Evolutionary conservation across 2,888 invertebrate genomes (phyloP).

Genomic region (Drosophila meridiana): DNA sequence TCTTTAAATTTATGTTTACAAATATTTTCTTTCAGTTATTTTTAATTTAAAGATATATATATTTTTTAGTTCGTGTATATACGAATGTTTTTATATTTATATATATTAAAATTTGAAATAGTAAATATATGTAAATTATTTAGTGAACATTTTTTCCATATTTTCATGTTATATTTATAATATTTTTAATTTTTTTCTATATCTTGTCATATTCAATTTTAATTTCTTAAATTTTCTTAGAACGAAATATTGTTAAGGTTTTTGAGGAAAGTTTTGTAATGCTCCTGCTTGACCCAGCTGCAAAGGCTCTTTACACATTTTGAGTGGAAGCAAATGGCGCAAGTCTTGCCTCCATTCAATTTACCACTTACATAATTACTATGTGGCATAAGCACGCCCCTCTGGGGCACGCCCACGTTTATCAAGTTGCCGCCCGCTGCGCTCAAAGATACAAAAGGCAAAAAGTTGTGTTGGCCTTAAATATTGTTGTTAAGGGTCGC

Average conservation of each 20-base stretch:
- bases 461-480: slow-evolving; percentile 59
- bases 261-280: background rate
- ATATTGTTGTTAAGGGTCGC: slow-evolving; percentile 65
- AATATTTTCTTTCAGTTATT: too few species aligned
- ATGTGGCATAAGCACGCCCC: slow-evolving; percentile 34
- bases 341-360: slow-evolving; percentile 36
- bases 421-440: slow-evolving; percentile 51
- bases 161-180: too few species aligned
- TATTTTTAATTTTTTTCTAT: too few species aligned
- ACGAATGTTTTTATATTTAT: too few species aligned
- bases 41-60: too few species aligned
- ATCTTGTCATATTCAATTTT: background rate
- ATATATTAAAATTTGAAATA: too few species aligned
- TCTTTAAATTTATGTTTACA: too few species aligned
- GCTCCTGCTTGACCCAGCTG: background rate
- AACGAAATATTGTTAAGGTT: background rate
- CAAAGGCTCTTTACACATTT: background rate
- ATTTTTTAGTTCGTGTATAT: too few species aligned
- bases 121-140: too few species aligned
- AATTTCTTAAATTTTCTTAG: background rate
- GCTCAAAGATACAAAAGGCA: slow-evolving; percentile 39
- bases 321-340: slow-evolving; percentile 8
- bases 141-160: too few species aligned
- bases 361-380: slow-evolving; percentile 63
- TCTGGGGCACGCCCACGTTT: slow-evolving; percentile 49